phyloP scores from a whole-genome alignment of 2,797 vertebrate genomes.

The Orientallactaga sibirica region DNA sequence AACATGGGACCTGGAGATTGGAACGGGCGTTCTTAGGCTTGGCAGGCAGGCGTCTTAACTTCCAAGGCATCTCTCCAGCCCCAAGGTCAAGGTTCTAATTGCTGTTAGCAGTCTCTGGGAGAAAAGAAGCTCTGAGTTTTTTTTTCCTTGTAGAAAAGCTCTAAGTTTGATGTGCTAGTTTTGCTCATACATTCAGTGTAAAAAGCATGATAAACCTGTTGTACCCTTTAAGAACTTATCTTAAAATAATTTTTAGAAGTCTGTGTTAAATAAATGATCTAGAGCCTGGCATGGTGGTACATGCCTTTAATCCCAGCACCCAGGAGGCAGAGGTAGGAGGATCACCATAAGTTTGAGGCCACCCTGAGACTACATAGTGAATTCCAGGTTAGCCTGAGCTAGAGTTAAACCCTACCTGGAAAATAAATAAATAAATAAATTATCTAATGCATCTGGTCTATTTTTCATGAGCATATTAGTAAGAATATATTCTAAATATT shows the following conservation, averaged over 20 bases:
- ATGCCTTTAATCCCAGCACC: too few relatives aligned
- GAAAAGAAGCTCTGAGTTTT: background rate
- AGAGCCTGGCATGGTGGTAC: too few relatives aligned
- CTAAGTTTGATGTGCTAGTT: slow-evolving; percentile 38
- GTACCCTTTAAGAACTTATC: background rate
- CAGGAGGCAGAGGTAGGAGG: too few relatives aligned
- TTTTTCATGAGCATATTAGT: background rate
- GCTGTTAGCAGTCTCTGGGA: background rate
- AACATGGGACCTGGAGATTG: too few relatives aligned
- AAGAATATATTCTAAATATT: slow-evolving; percentile 10
- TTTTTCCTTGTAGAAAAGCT: slow-evolving; percentile 19
- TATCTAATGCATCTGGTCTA: background rate
- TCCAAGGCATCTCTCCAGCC: too few relatives aligned
- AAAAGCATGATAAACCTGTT: slow-evolving; percentile 36
- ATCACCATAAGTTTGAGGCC: too few relatives aligned
- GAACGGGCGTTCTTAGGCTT: too few relatives aligned
- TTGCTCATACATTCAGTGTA: background rate
- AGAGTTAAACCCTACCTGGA: too few relatives aligned
- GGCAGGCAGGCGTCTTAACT: too few relatives aligned
- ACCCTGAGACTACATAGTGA: too few relatives aligned
- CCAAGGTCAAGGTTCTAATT: slow-evolving; percentile 5
- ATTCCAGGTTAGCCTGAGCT: too few relatives aligned
- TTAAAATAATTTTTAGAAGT: background rate
- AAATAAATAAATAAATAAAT: background rate
- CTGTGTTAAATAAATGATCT: slow-evolving; percentile 9